These are phyloP conservation scores for Empidonax alnorum DNA, from an alignment of 2,113 vertebrate genomes.

Conservation along the genomic window DNA sequence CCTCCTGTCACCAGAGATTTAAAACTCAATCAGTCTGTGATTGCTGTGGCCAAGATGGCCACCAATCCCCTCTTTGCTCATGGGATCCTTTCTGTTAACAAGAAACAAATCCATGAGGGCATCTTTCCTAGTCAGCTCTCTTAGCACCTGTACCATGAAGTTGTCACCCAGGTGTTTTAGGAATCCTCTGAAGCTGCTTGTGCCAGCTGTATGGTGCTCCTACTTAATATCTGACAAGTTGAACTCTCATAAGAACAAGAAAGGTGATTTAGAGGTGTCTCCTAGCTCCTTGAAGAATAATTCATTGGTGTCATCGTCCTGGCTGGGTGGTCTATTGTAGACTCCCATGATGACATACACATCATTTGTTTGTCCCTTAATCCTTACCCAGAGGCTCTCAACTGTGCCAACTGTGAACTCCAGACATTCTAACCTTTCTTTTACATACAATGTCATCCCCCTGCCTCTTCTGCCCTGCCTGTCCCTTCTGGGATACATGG, in stretches of 20 bases:
- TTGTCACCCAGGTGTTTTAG: not conserved
- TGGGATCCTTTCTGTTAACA: not conserved
- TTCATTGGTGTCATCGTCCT: not conserved
- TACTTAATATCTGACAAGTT: not conserved
- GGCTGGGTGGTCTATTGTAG: not conserved
- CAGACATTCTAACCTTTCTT: not conserved
- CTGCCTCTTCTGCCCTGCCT: not conserved
- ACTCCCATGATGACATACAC: not conserved
- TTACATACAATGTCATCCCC: not conserved
- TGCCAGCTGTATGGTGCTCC: not conserved
- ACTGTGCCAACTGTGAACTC: not conserved
- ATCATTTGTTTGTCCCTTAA: not conserved
- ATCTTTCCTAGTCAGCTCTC: not conserved
- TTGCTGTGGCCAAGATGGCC: not conserved
- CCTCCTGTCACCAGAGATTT: not conserved
- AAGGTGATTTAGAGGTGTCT: not conserved
- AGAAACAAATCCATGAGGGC: not conserved
- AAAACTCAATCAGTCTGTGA: not conserved
- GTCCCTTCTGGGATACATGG: not conserved
- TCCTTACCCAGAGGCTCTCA: not conserved
- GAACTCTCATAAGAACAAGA: not conserved
- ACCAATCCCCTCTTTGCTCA: not conserved
- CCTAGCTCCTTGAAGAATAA: not conserved
- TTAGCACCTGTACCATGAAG: not conserved
- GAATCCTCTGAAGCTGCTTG: not conserved